phyloP scores from a whole-genome alignment of 2,797 vertebrate genomes.

The Sebastes kiyomatsui region DNA sequence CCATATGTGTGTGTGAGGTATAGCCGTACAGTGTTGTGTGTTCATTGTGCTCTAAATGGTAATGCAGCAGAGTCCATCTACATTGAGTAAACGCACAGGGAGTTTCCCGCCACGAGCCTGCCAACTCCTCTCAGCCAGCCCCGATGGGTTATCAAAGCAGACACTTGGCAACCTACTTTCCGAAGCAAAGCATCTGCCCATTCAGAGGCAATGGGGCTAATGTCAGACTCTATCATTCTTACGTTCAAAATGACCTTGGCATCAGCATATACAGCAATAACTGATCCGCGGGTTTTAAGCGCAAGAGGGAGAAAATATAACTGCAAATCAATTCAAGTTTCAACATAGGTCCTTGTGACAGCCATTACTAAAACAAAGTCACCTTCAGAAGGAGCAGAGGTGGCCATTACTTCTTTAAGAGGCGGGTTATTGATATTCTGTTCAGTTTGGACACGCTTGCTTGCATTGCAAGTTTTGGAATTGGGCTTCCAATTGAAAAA shows the following conservation, averaged over 20 bases:
- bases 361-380: constrained; percentile 81
- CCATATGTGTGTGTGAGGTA: not conserved
- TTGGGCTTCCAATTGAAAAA: constrained; percentile 67
- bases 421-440: constrained; percentile 78
- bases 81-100: constrained; percentile 60
- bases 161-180: constrained; percentile 83
- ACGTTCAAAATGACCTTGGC: constrained; percentile 82
- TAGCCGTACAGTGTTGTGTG: constrained; percentile 30
- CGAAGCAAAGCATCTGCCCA: constrained; percentile 80
- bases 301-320: constrained; percentile 75
- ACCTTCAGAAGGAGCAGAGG: constrained; percentile 75
- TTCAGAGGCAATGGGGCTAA: constrained; percentile 73
- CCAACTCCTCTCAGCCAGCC: constrained; percentile 75
- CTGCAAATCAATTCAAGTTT: constrained; percentile 83
- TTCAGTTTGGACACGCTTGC: constrained; percentile 70
- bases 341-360: constrained; percentile 68
- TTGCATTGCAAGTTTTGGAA: constrained; percentile 77
- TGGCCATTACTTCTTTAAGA: constrained; percentile 73
- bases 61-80: constrained; percentile 64
- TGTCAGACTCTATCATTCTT: constrained; percentile 82
- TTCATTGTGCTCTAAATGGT: constrained; percentile 68
- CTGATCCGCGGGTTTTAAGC: constrained; percentile 71
- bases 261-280: constrained; percentile 74
- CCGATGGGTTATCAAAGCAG: constrained; percentile 79
- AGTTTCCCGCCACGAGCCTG: constrained; percentile 71